Evolutionary conservation across 2,888 invertebrate genomes (phyloP).

Genomic region (Bellardia pandia): DNA sequence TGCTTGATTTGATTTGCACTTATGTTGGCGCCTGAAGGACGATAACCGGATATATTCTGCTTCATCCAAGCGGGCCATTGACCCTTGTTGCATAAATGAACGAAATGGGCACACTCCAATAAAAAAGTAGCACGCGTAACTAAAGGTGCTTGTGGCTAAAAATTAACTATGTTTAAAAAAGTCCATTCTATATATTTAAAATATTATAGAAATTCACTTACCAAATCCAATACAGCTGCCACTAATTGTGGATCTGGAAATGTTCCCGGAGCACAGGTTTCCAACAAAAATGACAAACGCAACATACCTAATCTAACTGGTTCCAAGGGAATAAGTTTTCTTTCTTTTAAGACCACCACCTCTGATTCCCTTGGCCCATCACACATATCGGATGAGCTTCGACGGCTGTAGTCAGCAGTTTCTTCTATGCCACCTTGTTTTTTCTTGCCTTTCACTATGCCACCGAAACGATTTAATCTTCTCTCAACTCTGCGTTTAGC

Average conservation of each 20-base stretch:
- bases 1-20: slow-evolving; percentile 83
- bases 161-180: neutral
- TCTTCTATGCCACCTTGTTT: slow-evolving; percentile 95
- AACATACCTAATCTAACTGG: slow-evolving; percentile 94
- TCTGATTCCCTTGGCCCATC: slow-evolving; percentile 93
- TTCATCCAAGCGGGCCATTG: slow-evolving; percentile 99
- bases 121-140: slow-evolving; percentile 95
- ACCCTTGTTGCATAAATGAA: slow-evolving; percentile 98
- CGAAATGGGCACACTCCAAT: slow-evolving; percentile 97
- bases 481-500: slow-evolving; percentile 96
- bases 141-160: slow-evolving; percentile 95
- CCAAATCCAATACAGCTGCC: slow-evolving; percentile 96
- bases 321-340: slow-evolving; percentile 91
- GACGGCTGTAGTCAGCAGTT: slow-evolving; percentile 90
- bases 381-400: slow-evolving; percentile 92
- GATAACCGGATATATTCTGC: slow-evolving; percentile 89
- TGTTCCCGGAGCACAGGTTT: slow-evolving; percentile 97
- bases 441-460: slow-evolving; percentile 93
- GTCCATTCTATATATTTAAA: neutral
- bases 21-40: slow-evolving; percentile 87
- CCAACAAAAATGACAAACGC: slow-evolving; percentile 95
- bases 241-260: slow-evolving; percentile 98
- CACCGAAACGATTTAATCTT: slow-evolving; percentile 93
- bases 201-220: slow-evolving; percentile 83
- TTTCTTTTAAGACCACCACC: slow-evolving; percentile 93